These are phyloP conservation scores for Acyrthosiphon pisum DNA, from an alignment of 1,140 invertebrate genomes.

Conservation along the genomic window DNA sequence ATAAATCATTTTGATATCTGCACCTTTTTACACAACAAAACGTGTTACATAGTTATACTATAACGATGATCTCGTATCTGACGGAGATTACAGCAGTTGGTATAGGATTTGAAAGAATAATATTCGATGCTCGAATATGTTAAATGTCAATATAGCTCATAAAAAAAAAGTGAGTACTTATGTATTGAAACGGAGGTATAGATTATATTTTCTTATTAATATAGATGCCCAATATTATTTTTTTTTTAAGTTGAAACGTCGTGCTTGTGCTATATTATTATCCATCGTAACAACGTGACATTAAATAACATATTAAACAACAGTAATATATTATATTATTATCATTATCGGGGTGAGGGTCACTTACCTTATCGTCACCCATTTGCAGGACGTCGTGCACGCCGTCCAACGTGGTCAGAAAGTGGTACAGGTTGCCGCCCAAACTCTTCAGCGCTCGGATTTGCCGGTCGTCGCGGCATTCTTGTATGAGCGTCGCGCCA, in stretches of 20 bases:
- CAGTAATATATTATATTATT: not conserved
- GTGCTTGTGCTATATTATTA: not conserved
- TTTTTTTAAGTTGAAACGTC: not conserved
- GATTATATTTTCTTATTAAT: too few species aligned
- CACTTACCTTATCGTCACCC: conserved; percentile 52
- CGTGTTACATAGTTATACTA: too few species aligned
- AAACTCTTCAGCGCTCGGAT: conserved; percentile 65
- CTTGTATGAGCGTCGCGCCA: conserved; percentile 35
- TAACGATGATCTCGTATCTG: too few species aligned
- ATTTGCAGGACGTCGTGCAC: conserved; percentile 84
- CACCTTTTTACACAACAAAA: too few species aligned
- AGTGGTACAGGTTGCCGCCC: conserved; percentile 80
- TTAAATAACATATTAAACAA: not conserved
- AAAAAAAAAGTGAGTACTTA: too few species aligned
- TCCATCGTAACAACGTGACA: not conserved
- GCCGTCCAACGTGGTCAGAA: conserved; percentile 85
- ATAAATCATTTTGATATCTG: too few species aligned
- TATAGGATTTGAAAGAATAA: too few species aligned
- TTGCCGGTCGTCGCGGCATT: conserved; percentile 24
- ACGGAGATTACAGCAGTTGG: too few species aligned
- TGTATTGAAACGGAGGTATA: too few species aligned
- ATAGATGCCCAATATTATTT: too few species aligned
- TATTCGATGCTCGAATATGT: too few species aligned
- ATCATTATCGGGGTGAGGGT: not conserved
- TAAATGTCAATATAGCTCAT: too few species aligned